Conservation (phyloP, 2,113 vertebrate species). For the Hystrix cristata region DNA sequence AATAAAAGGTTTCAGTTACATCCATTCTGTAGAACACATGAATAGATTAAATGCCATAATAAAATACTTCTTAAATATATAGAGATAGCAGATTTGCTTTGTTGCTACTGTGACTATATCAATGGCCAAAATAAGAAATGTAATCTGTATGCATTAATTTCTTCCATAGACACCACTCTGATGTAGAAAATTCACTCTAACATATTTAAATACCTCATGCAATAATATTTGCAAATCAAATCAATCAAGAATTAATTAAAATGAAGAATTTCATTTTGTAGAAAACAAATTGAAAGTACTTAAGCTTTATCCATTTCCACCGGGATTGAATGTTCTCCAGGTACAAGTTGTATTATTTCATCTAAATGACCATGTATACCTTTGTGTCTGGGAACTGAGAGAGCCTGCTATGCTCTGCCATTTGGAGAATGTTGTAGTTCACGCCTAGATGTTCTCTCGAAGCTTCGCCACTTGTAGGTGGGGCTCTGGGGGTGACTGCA, state of each 20-base stretch:
- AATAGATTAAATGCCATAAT: background rate
- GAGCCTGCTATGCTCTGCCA: background rate
- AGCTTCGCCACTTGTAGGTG: background rate
- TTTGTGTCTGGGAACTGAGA: background rate
- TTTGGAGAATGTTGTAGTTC: background rate
- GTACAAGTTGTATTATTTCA: background rate
- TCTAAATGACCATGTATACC: background rate
- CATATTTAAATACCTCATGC: background rate
- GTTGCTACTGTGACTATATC: background rate
- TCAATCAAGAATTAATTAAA: background rate
- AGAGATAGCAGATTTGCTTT: background rate
- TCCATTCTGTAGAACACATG: background rate
- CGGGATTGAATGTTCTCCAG: background rate
- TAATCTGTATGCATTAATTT: background rate
- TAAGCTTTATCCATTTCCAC: background rate
- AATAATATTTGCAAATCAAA: background rate
- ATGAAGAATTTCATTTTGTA: background rate
- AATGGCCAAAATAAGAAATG: background rate
- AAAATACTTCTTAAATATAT: slow-evolving; percentile 35
- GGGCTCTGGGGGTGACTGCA: background rate
- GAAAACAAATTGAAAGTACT: background rate
- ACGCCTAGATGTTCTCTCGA: background rate
- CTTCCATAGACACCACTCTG: background rate
- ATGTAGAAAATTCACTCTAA: background rate
- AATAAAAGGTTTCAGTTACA: background rate